Evolutionary conservation across 2,113 vertebrate species (phyloP).

Genomic region (Hippotragus niger): DNA sequence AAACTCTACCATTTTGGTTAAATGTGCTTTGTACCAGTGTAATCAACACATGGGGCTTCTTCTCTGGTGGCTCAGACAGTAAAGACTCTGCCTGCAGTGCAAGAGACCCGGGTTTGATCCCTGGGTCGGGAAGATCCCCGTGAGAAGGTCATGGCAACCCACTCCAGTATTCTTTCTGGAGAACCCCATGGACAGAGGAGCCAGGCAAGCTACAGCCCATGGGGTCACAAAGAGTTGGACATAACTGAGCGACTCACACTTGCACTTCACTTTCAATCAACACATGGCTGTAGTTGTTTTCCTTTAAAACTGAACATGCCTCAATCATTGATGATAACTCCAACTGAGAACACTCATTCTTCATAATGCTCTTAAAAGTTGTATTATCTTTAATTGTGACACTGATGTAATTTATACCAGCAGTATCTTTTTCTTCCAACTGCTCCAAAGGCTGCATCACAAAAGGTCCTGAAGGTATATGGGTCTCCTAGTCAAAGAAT

Average conservation of each 20-base stretch:
- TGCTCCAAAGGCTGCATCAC: neutral
- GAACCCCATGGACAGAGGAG: neutral
- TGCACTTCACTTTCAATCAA: neutral
- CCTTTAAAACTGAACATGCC: neutral
- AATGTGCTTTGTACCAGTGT: neutral
- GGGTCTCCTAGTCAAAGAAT: neutral
- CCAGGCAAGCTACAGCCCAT: neutral
- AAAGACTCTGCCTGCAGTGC: neutral
- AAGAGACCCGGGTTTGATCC: neutral
- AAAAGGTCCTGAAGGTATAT: neutral
- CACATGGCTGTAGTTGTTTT: neutral
- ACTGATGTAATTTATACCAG: neutral
- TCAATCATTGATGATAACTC: neutral
- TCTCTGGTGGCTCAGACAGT: neutral
- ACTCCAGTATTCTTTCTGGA: neutral
- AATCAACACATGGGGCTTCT: neutral
- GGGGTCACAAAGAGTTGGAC: neutral
- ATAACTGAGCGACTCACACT: neutral
- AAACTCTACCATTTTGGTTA: neutral
- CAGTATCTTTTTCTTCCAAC: neutral
- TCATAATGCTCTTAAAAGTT: constrained; percentile 12
- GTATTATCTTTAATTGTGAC: neutral
- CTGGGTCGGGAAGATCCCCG: neutral
- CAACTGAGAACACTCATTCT: neutral
- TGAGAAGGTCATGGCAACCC: neutral